phyloP scores from a whole-genome alignment of 1,140 invertebrate species.

The Bombus affinis region DNA sequence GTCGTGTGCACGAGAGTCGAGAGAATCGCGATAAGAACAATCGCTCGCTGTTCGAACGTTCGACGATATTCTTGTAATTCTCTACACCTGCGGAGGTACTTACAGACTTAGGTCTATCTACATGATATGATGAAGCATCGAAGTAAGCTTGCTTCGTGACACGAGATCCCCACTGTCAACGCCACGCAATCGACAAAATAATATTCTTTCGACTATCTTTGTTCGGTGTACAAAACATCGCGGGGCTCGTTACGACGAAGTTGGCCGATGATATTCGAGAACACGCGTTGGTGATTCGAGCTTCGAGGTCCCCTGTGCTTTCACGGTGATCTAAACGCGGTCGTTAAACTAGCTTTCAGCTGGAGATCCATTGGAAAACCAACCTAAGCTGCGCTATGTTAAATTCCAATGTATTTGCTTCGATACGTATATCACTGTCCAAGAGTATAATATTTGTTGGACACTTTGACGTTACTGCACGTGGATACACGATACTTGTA shows the following conservation, averaged over 20 bases:
- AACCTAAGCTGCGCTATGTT: too few relatives aligned
- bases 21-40: not conserved
- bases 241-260: not conserved
- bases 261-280: slow-evolving; percentile 3
- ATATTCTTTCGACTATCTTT: not conserved
- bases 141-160: slow-evolving; percentile 23
- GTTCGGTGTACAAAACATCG: not conserved
- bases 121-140: slow-evolving; percentile 65
- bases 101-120: slow-evolving; percentile 57
- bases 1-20: not conserved
- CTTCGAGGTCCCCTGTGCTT: not conserved
- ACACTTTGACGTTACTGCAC: too few relatives aligned
- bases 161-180: not conserved
- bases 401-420: too few relatives aligned
- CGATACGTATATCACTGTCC: too few relatives aligned
- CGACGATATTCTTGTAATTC: not conserved
- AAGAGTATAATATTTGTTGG: too few relatives aligned
- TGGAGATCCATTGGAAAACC: too few relatives aligned
- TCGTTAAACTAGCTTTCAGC: not conserved
- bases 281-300: not conserved
- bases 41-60: slow-evolving; percentile 18
- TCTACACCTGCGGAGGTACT: slow-evolving; percentile 31
- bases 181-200: not conserved
- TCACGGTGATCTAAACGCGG: not conserved
- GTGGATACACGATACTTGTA: too few relatives aligned